These are phyloP conservation scores for Loxodonta africana DNA, from an alignment of 2,113 vertebrate species.

Conservation along the genomic window DNA sequence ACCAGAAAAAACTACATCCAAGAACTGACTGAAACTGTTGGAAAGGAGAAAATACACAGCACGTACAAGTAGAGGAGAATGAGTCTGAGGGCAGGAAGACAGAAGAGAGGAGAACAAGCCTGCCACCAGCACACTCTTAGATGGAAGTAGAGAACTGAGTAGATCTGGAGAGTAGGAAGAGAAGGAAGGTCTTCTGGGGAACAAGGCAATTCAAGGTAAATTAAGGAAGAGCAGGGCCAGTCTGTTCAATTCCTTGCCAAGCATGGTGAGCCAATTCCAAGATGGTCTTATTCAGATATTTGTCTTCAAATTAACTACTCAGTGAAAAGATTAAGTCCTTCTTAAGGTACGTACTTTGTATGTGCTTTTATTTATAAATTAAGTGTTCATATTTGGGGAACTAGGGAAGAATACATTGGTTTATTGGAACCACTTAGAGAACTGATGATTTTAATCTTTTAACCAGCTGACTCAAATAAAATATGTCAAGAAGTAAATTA, in stretches of 20 bases:
- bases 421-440: slow-evolving; percentile 28
- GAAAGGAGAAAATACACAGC: neutral
- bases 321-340: neutral
- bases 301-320: neutral
- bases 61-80: neutral
- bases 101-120: neutral
- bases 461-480: slow-evolving; percentile 52
- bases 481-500: slow-evolving; percentile 30
- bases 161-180: neutral
- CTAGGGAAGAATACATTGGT: neutral
- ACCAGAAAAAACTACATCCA: neutral
- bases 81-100: neutral
- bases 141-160: neutral
- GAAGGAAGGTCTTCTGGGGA: neutral
- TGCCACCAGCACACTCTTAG: neutral
- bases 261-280: neutral
- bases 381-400: neutral
- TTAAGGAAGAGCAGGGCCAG: neutral
- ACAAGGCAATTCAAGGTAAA: neutral
- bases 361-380: neutral
- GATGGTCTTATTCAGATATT: neutral
- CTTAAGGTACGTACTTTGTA: neutral
- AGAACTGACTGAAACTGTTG: neutral
- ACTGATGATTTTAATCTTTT: neutral
- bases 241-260: neutral